Conservation (phyloP, 2,113 vertebrate genomes). For the Halcyon malimbica region DNA sequence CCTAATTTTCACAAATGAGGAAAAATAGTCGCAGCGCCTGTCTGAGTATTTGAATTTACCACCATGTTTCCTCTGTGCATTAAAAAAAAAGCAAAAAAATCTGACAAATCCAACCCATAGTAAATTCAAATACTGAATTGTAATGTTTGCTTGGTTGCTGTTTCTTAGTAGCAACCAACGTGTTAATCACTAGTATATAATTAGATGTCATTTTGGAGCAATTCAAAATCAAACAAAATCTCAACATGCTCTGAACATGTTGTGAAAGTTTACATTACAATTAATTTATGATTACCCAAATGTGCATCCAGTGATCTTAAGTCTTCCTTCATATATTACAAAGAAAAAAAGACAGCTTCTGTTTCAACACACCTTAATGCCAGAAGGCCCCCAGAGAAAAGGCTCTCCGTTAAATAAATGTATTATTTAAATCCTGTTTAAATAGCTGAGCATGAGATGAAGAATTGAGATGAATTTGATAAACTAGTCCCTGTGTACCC, state of each 20-base stretch:
- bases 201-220: slow-evolving; percentile 72
- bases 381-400: slow-evolving; percentile 6
- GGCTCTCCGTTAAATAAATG: slow-evolving; percentile 2
- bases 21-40: neutral
- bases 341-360: slow-evolving; percentile 38
- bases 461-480: slow-evolving; percentile 10
- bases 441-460: neutral
- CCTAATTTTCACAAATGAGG: slow-evolving; percentile 30
- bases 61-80: neutral
- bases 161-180: slow-evolving; percentile 64
- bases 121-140: slow-evolving; percentile 55
- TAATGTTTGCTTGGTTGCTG: slow-evolving; percentile 55
- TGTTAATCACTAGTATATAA: slow-evolving; percentile 69
- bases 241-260: slow-evolving; percentile 65
- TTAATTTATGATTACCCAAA: slow-evolving; percentile 71
- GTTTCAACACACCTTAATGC: slow-evolving; percentile 24
- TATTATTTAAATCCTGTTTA: slow-evolving; percentile 31
- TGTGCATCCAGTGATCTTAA: slow-evolving; percentile 56
- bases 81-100: slow-evolving; percentile 9
- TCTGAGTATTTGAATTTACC: slow-evolving; percentile 50
- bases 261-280: slow-evolving; percentile 68
- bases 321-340: slow-evolving; percentile 39
- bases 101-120: neutral
- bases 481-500: neutral
- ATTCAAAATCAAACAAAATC: slow-evolving; percentile 71